Evolutionary conservation across 2,888 invertebrate species (phyloP).

Genomic region (Calameuta idolon): DNA sequence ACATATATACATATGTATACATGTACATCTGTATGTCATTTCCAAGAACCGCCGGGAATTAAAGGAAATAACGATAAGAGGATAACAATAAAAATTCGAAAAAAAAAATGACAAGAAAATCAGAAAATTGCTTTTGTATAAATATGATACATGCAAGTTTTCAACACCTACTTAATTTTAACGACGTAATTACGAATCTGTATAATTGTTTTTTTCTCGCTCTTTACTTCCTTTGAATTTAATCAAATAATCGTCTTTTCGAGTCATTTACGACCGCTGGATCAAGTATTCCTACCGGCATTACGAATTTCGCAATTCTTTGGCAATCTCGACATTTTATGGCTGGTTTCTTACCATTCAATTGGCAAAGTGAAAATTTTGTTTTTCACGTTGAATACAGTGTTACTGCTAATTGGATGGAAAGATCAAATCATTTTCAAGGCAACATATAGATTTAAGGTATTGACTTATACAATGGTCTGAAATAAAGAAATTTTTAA

Average conservation of each 20-base stretch:
- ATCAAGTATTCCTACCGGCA: background rate
- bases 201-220: slow-evolving; percentile 3
- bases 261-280: background rate
- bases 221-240: background rate
- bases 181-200: slow-evolving; percentile 9
- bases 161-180: background rate
- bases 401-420: background rate
- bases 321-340: background rate
- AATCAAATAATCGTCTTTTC: background rate
- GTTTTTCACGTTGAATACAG: background rate
- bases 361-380: background rate
- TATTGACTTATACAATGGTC: background rate
- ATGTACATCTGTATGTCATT: no score
- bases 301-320: background rate
- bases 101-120: no score
- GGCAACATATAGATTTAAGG: background rate
- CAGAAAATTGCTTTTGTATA: no score
- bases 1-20: no score
- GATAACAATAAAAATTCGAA: no score
- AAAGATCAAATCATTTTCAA: background rate
- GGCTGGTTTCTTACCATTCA: background rate
- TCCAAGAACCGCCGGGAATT: no score
- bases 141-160: background rate
- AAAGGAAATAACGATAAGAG: no score
- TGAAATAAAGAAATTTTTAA: no score